Percentiles rank a stretch among this genome's conserved stretches.
These are phyloP conservation scores for Eclectus roratus DNA, from an alignment of 2,113 vertebrate genomes.

Conservation along the genomic window DNA sequence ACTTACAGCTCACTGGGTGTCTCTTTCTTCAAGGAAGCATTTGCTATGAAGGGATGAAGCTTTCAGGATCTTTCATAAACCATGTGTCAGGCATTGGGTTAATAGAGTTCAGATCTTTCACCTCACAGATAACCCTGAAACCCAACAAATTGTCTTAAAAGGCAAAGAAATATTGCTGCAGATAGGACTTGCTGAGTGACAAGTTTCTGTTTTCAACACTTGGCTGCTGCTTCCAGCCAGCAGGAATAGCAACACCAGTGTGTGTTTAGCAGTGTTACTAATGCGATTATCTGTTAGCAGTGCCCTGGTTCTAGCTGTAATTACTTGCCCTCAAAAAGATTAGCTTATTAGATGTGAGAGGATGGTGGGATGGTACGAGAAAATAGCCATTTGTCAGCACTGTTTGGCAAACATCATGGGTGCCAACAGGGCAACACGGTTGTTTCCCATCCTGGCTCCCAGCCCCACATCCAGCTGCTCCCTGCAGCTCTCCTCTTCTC, in stretches of 20 bases:
- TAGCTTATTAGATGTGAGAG: neutral
- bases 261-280: neutral
- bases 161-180: neutral
- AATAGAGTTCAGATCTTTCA: neutral
- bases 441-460: neutral
- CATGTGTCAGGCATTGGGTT: neutral
- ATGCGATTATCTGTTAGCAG: neutral
- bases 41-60: neutral
- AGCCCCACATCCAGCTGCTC: neutral
- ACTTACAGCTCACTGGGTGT: neutral
- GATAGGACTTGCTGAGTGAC: neutral
- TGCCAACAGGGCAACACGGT: neutral
- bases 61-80: neutral
- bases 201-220: neutral
- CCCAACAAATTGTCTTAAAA: neutral
- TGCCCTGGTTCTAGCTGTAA: neutral
- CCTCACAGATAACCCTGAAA: neutral
- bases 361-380: accelerated
- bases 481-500: no score
- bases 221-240: neutral
- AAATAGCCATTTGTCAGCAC: neutral
- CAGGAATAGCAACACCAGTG: accelerated
- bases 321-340: neutral
- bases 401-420: accelerated
- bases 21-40: neutral